Evolutionary conservation across 92 coral and sea anemone genomes (phyloP).

Genomic region (Ricordea florida): DNA sequence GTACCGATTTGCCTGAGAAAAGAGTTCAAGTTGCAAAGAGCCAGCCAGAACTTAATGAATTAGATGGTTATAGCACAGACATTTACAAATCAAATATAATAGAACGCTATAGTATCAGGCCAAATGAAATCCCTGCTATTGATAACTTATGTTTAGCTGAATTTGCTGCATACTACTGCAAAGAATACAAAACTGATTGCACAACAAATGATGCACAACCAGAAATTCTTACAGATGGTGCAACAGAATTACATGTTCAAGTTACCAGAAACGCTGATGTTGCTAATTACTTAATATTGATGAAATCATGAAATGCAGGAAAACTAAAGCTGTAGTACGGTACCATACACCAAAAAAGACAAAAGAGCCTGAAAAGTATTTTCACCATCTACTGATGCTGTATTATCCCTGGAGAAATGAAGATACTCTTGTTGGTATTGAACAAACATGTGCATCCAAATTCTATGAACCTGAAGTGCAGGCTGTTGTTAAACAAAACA

Average conservation of each 20-base stretch:
- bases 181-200: no score
- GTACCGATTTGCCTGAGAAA: slow-evolving; percentile 32
- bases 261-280: no score
- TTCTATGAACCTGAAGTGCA: slow-evolving; percentile 53
- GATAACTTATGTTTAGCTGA: slow-evolving; percentile 35
- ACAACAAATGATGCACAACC: no score
- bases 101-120: slow-evolving; percentile 18
- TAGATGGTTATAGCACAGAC: slow-evolving; percentile 37
- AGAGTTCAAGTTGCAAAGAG: slow-evolving; percentile 4
- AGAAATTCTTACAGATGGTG: no score
- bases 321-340: slow-evolving; percentile 25
- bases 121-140: slow-evolving; percentile 13
- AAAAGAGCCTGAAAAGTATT: slow-evolving; percentile 42
- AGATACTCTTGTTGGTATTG: slow-evolving; percentile 38
- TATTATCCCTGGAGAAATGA: no score
- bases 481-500: slow-evolving; percentile 48
- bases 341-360: slow-evolving; percentile 9
- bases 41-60: not conserved
- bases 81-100: slow-evolving; percentile 36
- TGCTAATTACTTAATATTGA: not conserved
- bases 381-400: slow-evolving; percentile 40
- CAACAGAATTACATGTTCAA: no score
- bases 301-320: slow-evolving; percentile 43
- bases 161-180: slow-evolving; percentile 31
- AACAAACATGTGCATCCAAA: no score